Evolutionary conservation across 2,888 invertebrate genomes (phyloP), one percentile per base, ranked within the genome.

Genomic region (Sarcophaga subvicina): DNA sequence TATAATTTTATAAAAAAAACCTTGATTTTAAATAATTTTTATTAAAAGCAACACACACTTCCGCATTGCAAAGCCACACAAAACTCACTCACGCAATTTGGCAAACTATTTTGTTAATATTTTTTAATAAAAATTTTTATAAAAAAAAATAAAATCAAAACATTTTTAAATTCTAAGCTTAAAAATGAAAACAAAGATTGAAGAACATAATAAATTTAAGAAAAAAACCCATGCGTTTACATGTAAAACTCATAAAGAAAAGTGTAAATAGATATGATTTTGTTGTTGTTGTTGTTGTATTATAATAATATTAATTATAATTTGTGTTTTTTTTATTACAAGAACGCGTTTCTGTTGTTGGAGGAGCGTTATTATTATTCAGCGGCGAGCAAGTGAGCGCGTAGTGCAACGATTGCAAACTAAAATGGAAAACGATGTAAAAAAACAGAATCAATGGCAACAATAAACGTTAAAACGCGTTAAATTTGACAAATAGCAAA

Each of bases 351-450:
- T 78, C 81, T 84, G 84, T 84, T 84, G 87, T 87, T 87, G 84
- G 87, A 87, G 87, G 87, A 87, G 87, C 87, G 84, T 87, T 54
- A 54, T 54, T 54, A 54, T 54, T 37, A 82, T 84, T 84, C 84
- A 87, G 87, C 87, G 87, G 87, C 87, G 87, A 87, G 87, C 87
- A 87, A 87, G 87, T 84, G 87, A 87, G 87, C 87, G 87, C 87
- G 82, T 87, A 87, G 84, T 87, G 87, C 87, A 87, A 87, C 87
- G 87, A 84, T 84, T 87, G 87, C 87, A 84, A 87, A 87, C 87
- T 87, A 87, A 87, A 87, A 87, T 87, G 87, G 84, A 87, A 87
- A 87, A 87, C 84, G 87, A 87, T 87, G 87, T 87, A 87, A 87
- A 87, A 87, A 87, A 54, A 54, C 54, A 86, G 87, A 87, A 87